Conservation (phyloP, 2,113 vertebrate genomes). For the Eleginops maclovinus region DNA sequence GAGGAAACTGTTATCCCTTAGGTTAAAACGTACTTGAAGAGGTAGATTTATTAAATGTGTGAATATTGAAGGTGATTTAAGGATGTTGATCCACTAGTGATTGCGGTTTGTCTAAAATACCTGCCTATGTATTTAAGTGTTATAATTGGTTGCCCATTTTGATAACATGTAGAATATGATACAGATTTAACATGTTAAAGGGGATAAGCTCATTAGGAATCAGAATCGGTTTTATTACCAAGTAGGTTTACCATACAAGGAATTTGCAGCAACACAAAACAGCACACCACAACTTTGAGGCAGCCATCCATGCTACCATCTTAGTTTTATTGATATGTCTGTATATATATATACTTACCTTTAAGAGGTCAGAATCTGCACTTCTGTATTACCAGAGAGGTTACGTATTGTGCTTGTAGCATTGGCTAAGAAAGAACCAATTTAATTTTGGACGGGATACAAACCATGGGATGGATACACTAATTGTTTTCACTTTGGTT, state of each 20-base stretch:
- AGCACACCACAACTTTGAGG: too few relatives aligned
- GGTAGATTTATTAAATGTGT: neutral
- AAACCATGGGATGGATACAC: neutral
- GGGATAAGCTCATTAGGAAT: too few relatives aligned
- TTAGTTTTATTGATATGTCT: too few relatives aligned
- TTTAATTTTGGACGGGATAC: neutral
- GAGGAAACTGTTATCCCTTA: neutral
- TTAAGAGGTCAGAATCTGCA: constrained; percentile 20
- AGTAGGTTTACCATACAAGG: too few relatives aligned
- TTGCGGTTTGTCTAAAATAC: neutral
- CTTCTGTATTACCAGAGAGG: neutral
- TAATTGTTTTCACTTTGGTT: neutral
- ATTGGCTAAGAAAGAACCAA: neutral
- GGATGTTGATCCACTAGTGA: neutral
- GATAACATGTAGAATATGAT: neutral
- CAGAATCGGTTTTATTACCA: too few relatives aligned
- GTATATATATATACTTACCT: too few relatives aligned
- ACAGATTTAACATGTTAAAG: too few relatives aligned
- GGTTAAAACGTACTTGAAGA: neutral
- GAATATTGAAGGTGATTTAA: neutral
- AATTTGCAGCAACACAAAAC: too few relatives aligned
- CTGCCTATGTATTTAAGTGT: neutral
- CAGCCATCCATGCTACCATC: too few relatives aligned
- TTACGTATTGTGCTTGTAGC: neutral
- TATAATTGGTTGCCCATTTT: neutral